Evolutionary conservation across 2,113 vertebrate genomes (phyloP), one percentile per base, ranked within the genome.

Genomic region (Catharus bicknelli): DNA sequence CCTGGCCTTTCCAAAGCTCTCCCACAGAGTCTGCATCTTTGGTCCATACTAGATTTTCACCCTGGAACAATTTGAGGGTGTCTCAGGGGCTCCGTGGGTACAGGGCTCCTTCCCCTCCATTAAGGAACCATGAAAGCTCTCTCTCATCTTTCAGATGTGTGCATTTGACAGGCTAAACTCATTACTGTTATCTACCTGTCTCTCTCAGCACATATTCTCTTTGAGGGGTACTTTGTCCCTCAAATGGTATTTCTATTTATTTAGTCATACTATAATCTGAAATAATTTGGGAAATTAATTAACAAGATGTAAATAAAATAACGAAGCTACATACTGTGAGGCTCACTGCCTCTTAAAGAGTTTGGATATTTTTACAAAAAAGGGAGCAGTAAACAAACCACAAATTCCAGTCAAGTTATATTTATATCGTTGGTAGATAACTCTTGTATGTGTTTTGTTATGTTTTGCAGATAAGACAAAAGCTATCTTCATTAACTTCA

Each of bases 51-150:
- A 61, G 9, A 43, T 55, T 42, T 77, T 81, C 43, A 36, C 15
- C 20, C 43, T 55, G 19, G 8, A 86, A 48, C 0, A 1, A 16
- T 34, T 7, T 70, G 23, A 40, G 14, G 5, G 12, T 8, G 1
- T 53, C 13, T 75, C 20, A 38, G 11, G 13, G 29, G 20, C 9
- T 62, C 15, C 12, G 23, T 3, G 4, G 4, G 7, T 11, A 74
- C 30, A 58, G 15, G 13, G 2, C 5, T 62, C 20, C 47, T 75
- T 68, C 9, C 11, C 2, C 7, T 74, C 5, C 0, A 0, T 40
- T 40, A 79, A 63, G 10, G 7, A 74, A 11, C 27, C 0, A 1
- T 7, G 10, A 38, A 76, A 86, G 16, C 0, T 9, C 7, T 64
- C 10, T 54, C 25, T 57, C 4, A 1, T n/a, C 27, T 50, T 9